phyloP scores from a whole-genome alignment of 2,113 vertebrate species.

The Bolborhynchus lineola region DNA sequence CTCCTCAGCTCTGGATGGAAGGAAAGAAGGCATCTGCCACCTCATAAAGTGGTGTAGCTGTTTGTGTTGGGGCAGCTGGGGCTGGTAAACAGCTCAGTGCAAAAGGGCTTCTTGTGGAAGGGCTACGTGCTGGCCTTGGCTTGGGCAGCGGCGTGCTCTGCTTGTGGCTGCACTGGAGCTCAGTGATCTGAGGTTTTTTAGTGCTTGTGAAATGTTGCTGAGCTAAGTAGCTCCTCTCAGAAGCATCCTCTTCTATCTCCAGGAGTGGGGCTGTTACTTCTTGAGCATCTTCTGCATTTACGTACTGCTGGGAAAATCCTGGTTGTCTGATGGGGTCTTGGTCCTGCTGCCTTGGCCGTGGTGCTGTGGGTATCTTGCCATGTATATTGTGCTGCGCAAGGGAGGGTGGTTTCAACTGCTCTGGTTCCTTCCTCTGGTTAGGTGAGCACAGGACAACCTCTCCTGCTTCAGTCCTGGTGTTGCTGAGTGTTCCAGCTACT shows the following conservation, averaged over 20 bases:
- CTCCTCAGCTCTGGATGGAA: not conserved
- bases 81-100: not conserved
- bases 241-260: not conserved
- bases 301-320: not conserved
- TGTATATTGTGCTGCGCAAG: fast-evolving
- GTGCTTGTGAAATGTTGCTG: not conserved
- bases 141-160: fast-evolving
- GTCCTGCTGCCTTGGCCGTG: fast-evolving
- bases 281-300: not conserved
- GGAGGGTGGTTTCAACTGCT: not conserved
- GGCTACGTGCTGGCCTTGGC: not conserved
- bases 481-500: not conserved
- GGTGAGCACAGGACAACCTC: not conserved
- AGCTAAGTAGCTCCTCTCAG: not conserved
- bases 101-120: not conserved
- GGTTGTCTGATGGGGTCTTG: not conserved
- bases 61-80: fast-evolving
- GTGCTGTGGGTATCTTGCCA: too few species aligned
- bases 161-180: not conserved
- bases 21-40: not conserved
- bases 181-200: not conserved
- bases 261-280: not conserved
- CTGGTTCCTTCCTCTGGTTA: not conserved
- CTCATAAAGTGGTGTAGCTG: not conserved
- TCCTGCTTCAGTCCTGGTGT: not conserved